phyloP scores from a whole-genome alignment of 2,113 vertebrate genomes.

The Mus musculus region GRCm39 chr7:87948501-87949000 shows the following conservation, averaged over 20 bases:
- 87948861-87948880: background rate
- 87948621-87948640: slow-evolving; percentile 4
- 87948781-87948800: slow-evolving; percentile 86
- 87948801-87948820: slow-evolving; percentile 84
- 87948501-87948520: background rate
- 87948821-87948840: background rate
- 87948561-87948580: background rate
- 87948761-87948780: slow-evolving; percentile 89
- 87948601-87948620: background rate
- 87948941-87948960: background rate
- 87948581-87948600: background rate
- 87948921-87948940: background rate
- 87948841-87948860: background rate
- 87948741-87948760: slow-evolving; percentile 90
- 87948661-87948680: slow-evolving; percentile 87
- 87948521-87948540: background rate
- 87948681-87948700: slow-evolving; percentile 90
- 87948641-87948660: slow-evolving; percentile 85
- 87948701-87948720: slow-evolving; percentile 92
- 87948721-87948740: slow-evolving; percentile 91
- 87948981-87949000: background rate
- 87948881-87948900: background rate
- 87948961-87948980: background rate
- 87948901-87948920: background rate
- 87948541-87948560: background rate